Conservation (phyloP, 1,140 invertebrate species). For the Bombus vancouverensis region DNA sequence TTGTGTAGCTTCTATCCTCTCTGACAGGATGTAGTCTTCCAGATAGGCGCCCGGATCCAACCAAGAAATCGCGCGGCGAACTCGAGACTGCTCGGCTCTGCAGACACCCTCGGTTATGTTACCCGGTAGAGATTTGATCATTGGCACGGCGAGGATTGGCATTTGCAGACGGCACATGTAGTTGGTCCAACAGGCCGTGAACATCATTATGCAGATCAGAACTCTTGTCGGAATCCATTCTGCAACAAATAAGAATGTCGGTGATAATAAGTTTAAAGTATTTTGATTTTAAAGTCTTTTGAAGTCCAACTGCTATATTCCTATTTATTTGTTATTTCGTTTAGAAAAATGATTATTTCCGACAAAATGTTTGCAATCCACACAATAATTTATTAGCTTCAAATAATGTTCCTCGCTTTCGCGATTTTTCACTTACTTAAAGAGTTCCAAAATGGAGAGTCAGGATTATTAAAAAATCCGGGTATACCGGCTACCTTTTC, state of each 20-base stretch:
- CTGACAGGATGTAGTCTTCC: conserved; percentile 33
- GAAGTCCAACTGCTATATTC: too few species aligned
- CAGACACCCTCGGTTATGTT: conserved; percentile 42
- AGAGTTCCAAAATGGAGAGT: conserved; percentile 24
- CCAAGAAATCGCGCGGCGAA: conserved; percentile 34
- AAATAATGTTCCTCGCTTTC: background rate
- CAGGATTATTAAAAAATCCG: background rate
- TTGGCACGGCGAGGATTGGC: conserved; percentile 88
- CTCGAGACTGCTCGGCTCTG: background rate
- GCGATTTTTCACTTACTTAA: conserved; percentile 45
- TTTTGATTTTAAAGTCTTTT: background rate
- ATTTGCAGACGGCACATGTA: conserved; percentile 89
- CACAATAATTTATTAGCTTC: background rate
- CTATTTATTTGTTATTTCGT: background rate
- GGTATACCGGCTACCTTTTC: background rate
- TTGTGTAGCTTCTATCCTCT: background rate
- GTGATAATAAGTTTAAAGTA: too few species aligned
- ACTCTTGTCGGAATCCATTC: conserved; percentile 77
- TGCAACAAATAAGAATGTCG: conserved; percentile 14
- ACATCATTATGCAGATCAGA: conserved; percentile 87
- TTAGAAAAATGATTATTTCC: background rate
- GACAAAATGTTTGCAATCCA: background rate
- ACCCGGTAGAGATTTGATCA: conserved; percentile 79
- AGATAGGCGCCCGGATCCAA: conserved; percentile 38
- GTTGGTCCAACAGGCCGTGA: conserved; percentile 86